Conservation (phyloP, 2,888 invertebrate genomes). For the Drosophila koepferae region DNA sequence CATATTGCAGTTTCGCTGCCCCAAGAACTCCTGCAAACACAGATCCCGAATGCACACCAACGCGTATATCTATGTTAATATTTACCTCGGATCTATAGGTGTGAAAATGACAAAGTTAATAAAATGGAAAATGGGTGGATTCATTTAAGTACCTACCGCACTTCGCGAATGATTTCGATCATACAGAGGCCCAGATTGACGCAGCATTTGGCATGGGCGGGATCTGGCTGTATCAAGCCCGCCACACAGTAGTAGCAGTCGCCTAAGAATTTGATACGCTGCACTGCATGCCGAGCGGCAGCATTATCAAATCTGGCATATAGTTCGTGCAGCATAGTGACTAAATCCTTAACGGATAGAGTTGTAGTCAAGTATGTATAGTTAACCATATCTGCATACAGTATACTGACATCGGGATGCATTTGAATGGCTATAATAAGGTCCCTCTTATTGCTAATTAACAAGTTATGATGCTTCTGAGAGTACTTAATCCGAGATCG, state of each 20-base stretch:
- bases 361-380: slow-evolving; percentile 92
- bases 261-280: slow-evolving; percentile 96
- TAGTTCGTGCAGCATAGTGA: slow-evolving; percentile 94
- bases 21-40: slow-evolving; percentile 97
- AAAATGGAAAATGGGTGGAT: no score
- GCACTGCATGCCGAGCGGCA: slow-evolving; percentile 91
- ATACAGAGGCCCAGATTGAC: slow-evolving; percentile 95
- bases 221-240: slow-evolving; percentile 91
- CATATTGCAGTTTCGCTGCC: slow-evolving; percentile 97
- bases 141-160: slow-evolving; percentile 75
- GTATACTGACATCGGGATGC: slow-evolving; percentile 94
- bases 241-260: slow-evolving; percentile 98
- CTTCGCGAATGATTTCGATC: slow-evolving; percentile 93
- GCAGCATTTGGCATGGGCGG: slow-evolving; percentile 94
- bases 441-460: neutral
- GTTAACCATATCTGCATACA: slow-evolving; percentile 97
- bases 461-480: neutral
- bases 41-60: slow-evolving; percentile 96
- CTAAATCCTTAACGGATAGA: slow-evolving; percentile 91
- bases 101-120: no score
- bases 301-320: slow-evolving; percentile 96
- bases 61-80: slow-evolving; percentile 96
- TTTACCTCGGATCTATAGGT: slow-evolving; percentile 87
- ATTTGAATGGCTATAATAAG: slow-evolving; percentile 89
- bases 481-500: slow-evolving; percentile 85